These are phyloP conservation scores for Vireo griseus DNA, from an alignment of 2,797 vertebrate genomes.

Conservation along the genomic window DNA sequence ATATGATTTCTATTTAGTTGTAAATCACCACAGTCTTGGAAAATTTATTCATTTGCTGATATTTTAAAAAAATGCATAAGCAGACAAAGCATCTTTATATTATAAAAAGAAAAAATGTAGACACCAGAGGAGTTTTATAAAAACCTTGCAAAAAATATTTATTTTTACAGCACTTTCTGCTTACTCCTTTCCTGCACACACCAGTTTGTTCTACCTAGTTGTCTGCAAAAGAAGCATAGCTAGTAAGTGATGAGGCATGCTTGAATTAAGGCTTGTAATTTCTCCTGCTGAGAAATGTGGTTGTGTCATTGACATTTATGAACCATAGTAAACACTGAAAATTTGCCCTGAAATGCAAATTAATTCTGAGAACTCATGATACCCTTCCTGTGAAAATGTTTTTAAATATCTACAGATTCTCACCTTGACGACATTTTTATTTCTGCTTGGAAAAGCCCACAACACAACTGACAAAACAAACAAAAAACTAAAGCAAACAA, in stretches of 20 bases:
- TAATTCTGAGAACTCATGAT: not conserved
- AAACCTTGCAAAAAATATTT: not conserved
- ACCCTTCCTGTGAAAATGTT: not conserved
- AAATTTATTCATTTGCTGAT: not conserved
- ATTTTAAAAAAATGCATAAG: not conserved
- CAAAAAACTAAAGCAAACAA: not conserved
- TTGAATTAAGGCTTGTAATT: constrained; percentile 24
- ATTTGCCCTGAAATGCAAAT: constrained; percentile 11
- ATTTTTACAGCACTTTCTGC: not conserved
- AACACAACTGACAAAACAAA: not conserved
- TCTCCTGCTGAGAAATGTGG: not conserved
- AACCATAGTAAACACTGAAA: constrained; percentile 1
- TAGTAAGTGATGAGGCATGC: not conserved
- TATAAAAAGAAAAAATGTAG: not conserved
- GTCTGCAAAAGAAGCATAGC: not conserved
- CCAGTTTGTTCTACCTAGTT: not conserved
- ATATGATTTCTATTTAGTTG: not conserved
- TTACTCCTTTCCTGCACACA: not conserved
- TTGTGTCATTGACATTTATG: not conserved
- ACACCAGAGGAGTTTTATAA: not conserved
- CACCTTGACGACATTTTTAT: not conserved
- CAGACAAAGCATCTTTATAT: not conserved
- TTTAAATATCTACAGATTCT: not conserved
- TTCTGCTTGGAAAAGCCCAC: not conserved
- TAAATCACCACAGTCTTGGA: not conserved